Percentiles rank a stretch among this genome's conserved stretches.
Conservation (phyloP, 2,888 invertebrate genomes). For the Rhamnusium bicolor region DNA sequence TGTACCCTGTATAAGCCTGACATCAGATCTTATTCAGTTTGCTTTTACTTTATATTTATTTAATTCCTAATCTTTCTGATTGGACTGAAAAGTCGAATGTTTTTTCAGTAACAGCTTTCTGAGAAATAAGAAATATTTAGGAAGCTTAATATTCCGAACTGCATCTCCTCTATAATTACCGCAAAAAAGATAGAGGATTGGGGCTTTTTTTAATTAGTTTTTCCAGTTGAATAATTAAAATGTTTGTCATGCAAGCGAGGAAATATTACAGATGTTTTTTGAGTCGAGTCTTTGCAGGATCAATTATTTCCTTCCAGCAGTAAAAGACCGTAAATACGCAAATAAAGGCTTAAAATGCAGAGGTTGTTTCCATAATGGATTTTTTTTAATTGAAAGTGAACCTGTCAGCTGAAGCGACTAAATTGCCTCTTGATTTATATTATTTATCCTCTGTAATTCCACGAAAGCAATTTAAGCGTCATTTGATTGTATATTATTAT, state of each 20-base stretch:
- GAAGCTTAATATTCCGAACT: too few relatives aligned
- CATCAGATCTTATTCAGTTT: too few relatives aligned
- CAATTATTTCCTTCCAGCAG: background rate
- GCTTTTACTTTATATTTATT: too few relatives aligned
- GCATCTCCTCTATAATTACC: too few relatives aligned
- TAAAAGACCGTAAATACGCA: background rate
- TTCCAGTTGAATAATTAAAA: background rate
- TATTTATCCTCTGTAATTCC: conserved; percentile 1
- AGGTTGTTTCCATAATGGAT: background rate
- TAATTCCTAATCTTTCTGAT: too few relatives aligned
- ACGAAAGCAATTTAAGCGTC: background rate
- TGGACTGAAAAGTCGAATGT: too few relatives aligned
- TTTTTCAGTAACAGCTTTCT: too few relatives aligned
- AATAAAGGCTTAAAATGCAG: background rate
- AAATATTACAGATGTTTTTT: background rate
- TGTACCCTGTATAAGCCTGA: too few relatives aligned
- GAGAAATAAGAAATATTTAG: too few relatives aligned
- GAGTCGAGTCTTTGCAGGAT: background rate
- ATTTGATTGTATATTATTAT: conserved; percentile 9
- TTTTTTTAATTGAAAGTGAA: background rate
- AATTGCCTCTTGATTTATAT: background rate
- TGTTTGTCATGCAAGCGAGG: background rate
- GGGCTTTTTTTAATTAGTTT: background rate
- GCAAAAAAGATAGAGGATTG: too few relatives aligned
- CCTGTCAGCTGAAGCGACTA: background rate